A percentile compares a stretch with the other conserved stretches of the same genome.
phyloP scores from a whole-genome alignment of 2,888 invertebrate genomes.

The Zaprionus lineosus region DNA sequence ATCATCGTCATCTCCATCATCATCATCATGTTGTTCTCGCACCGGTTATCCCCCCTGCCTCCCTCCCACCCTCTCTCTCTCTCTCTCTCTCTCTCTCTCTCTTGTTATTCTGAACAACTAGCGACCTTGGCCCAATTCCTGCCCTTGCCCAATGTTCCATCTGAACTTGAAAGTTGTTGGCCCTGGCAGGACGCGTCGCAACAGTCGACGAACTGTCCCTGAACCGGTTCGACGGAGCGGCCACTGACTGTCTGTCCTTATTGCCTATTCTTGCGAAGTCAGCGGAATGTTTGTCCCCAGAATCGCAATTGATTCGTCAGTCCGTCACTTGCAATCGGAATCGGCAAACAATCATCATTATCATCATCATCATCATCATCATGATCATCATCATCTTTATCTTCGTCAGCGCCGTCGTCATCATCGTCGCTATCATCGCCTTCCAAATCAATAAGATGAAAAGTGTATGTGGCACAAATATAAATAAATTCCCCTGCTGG shows the following conservation, averaged over 20 bases:
- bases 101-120: conserved; percentile 37
- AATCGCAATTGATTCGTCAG: too few species aligned
- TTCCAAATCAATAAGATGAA: conserved; percentile 39
- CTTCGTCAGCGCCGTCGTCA: conserved; percentile 11
- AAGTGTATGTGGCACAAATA: conserved; percentile 42
- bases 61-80: conserved; percentile 23
- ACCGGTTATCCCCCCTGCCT: conserved; percentile 36
- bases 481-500: conserved; percentile 48
- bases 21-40: conserved; percentile 8
- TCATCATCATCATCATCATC: conserved; percentile 10
- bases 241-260: conserved; percentile 39
- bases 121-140: conserved; percentile 71
- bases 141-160: conserved; percentile 56
- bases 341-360: too few species aligned
- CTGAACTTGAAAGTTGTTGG: conserved; percentile 73
- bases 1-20: background rate
- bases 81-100: conserved; percentile 16
- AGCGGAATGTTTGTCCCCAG: too few species aligned
- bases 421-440: too few species aligned
- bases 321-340: too few species aligned
- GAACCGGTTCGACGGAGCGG: conserved; percentile 61
- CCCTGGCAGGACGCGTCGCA: conserved; percentile 38
- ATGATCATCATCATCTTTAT: conserved; percentile 23
- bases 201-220: conserved; percentile 51
- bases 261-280: conserved; percentile 5